phyloP scores from a whole-genome alignment of 2,888 invertebrate species.

The Polia nebulosa region DNA sequence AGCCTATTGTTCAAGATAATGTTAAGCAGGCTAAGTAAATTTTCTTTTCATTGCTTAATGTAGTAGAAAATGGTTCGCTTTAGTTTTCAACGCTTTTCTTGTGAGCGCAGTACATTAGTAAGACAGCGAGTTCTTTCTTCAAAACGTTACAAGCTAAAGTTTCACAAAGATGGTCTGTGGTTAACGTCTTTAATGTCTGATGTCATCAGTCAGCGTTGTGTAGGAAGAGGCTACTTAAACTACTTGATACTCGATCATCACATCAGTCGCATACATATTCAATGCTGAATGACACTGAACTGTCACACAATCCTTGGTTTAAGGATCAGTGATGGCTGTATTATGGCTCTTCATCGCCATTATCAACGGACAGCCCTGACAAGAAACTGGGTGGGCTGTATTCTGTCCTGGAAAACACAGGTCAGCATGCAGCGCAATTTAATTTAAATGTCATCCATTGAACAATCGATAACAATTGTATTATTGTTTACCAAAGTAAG shows the following conservation, averaged over 20 bases:
- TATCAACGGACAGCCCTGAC: neutral
- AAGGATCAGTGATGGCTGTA: conserved; percentile 11
- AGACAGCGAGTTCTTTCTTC: conserved; percentile 40
- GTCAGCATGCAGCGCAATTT: conserved; percentile 10
- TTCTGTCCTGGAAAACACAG: conserved; percentile 11
- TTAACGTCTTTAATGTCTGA: conserved; percentile 37
- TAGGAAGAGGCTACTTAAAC: conserved; percentile 37
- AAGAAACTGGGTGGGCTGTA: conserved; percentile 1
- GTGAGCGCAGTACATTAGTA: conserved; percentile 20
- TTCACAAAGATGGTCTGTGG: conserved; percentile 33
- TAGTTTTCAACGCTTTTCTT: conserved; percentile 38
- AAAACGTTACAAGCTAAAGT: conserved; percentile 28
- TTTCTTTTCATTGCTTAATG: conserved; percentile 47
- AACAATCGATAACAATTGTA: conserved; percentile 37
- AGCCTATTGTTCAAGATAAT: conserved; percentile 25
- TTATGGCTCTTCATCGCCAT: neutral
- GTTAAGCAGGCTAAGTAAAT: conserved; percentile 32
- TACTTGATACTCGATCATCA: conserved; percentile 39
- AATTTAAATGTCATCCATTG: conserved; percentile 42
- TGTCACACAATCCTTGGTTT: conserved; percentile 15
- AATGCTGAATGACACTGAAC: conserved; percentile 18
- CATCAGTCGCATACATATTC: conserved; percentile 20
- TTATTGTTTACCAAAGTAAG: conserved; percentile 45
- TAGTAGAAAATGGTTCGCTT: conserved; percentile 34
- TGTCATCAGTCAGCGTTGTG: conserved; percentile 37